These are phyloP conservation scores for Vollenhovia emeryi DNA, from an alignment of 1,140 invertebrate genomes.

Conservation along the genomic window DNA sequence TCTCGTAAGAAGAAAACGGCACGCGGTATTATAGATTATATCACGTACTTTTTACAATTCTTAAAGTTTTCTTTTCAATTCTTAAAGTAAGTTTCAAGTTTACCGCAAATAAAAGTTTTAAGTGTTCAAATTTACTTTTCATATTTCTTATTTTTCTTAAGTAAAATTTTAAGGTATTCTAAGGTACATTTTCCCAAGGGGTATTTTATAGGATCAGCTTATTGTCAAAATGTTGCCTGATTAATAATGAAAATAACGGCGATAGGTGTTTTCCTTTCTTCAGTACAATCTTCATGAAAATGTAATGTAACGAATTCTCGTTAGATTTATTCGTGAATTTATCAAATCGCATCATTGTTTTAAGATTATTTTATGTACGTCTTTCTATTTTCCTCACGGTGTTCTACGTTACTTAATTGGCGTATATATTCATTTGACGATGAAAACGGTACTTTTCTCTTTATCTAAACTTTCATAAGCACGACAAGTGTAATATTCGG, in stretches of 20 bases:
- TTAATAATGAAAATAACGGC: not conserved
- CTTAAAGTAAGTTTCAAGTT: too few relatives aligned
- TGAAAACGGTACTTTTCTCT: conserved; percentile 6
- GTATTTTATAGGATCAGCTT: not conserved
- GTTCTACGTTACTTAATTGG: not conserved
- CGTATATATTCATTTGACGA: not conserved
- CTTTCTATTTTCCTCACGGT: not conserved
- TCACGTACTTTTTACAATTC: too few relatives aligned
- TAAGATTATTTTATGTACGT: not conserved
- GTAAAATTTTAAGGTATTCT: too few relatives aligned
- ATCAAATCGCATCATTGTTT: not conserved
- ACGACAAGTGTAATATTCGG: conserved; percentile 13
- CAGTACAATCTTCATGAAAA: not conserved
- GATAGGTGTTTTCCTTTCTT: not conserved
- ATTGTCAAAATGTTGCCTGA: not conserved
- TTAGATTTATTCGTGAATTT: not conserved
- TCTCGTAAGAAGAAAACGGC: too few relatives aligned
- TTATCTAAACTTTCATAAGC: not conserved
- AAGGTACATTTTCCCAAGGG: too few relatives aligned
- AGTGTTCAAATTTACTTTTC: too few relatives aligned
- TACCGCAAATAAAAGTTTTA: too few relatives aligned
- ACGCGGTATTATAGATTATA: too few relatives aligned
- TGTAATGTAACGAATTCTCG: not conserved
- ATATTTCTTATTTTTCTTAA: too few relatives aligned
- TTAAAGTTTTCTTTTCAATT: too few relatives aligned